Evolutionary conservation across 64 coral and sea anemone species (phyloP).

Genomic region (Stylophora pistillata): DNA sequence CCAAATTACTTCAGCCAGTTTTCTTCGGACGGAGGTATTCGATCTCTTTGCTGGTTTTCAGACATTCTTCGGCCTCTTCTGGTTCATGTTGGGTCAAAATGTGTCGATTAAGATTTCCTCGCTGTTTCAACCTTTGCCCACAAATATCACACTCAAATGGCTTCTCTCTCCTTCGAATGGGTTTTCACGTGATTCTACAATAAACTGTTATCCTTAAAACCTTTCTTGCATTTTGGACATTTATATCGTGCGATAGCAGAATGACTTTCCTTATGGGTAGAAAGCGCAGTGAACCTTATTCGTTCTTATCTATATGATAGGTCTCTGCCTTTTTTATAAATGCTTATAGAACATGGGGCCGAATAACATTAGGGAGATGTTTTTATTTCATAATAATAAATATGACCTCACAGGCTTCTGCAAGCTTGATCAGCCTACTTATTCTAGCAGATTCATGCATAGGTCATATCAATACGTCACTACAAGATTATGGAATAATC

Average conservation of each 20-base stretch:
- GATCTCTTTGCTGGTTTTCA: constrained; percentile 33
- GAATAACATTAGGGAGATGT: no score
- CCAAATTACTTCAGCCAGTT: neutral
- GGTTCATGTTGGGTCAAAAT: constrained; percentile 29
- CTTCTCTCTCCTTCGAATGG: constrained; percentile 25
- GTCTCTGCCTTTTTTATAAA: no score
- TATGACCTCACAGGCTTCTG: no score
- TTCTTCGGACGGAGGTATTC: neutral
- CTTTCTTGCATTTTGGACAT: constrained; percentile 15
- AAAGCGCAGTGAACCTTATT: constrained; percentile 31
- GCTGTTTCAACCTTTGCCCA: constrained; percentile 15
- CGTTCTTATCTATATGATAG: no score
- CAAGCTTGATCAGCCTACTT: no score
- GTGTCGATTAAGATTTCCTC: constrained; percentile 31
- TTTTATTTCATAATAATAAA: no score
- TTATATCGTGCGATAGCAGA: neutral
- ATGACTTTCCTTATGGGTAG: constrained; percentile 22
- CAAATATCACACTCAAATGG: constrained; percentile 38
- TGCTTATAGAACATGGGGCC: no score
- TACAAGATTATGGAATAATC: no score
- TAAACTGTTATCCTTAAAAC: constrained; percentile 14
- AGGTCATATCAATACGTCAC: no score
- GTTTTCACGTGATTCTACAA: neutral
- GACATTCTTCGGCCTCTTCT: constrained; percentile 16
- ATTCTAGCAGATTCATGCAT: no score